Conservation (phyloP, 2,888 invertebrate genomes). For the Acleris emargana region DNA sequence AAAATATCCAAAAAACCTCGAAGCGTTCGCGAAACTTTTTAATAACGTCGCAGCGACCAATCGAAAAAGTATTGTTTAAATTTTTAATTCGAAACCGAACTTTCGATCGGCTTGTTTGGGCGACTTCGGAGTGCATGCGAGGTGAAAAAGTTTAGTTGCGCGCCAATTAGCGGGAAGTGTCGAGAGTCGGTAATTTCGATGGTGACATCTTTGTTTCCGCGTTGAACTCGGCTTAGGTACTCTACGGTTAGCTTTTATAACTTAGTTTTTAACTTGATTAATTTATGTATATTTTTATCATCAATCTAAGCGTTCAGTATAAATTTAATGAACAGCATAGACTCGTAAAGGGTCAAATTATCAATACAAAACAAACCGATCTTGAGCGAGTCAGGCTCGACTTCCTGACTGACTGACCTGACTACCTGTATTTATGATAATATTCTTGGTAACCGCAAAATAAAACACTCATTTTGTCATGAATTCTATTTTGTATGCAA, state of each 20-base stretch:
- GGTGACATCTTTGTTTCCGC: neutral
- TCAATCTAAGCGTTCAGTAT: too few species aligned
- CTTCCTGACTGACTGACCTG: too few species aligned
- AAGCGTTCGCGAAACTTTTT: slow-evolving; percentile 69
- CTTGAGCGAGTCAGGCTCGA: too few species aligned
- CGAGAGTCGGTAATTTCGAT: slow-evolving; percentile 9
- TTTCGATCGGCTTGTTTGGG: slow-evolving; percentile 58
- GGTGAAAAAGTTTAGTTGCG: slow-evolving; percentile 42
- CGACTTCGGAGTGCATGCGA: slow-evolving; percentile 55
- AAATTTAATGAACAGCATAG: too few species aligned
- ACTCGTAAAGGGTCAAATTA: too few species aligned
- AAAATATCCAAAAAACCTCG: slow-evolving; percentile 35
- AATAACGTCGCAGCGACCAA: slow-evolving; percentile 73
- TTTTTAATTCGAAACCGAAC: slow-evolving; percentile 60
- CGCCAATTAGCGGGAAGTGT: slow-evolving; percentile 32
- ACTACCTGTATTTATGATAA: too few species aligned
- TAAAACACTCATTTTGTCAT: too few species aligned
- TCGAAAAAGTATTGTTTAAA: slow-evolving; percentile 76
- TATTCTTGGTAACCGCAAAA: too few species aligned
- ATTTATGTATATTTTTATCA: too few species aligned
- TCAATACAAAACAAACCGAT: too few species aligned
- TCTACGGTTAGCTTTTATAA: neutral
- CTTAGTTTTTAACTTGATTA: too few species aligned
- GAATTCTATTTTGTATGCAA: too few species aligned
- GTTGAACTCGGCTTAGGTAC: neutral